Base-by-base conservation (phyloP, 2,888 invertebrate genomes). In the Stenodera caucasica region DNA sequence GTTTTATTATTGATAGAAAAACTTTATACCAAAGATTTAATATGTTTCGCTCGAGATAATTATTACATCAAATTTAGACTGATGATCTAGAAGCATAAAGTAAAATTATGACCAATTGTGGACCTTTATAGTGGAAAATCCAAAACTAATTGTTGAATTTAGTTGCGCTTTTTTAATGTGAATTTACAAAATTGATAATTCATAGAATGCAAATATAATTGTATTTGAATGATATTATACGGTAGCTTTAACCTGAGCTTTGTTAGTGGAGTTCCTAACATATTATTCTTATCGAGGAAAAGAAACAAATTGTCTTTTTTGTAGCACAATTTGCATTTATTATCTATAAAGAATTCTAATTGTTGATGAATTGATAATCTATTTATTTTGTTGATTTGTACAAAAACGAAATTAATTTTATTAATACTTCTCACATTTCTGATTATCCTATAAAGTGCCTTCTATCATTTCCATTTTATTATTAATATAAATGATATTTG, bases 231-330 rank as follows among this genome's bases (percentile, higher is more conserved):
- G 68, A 68, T 70, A 70, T 68, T 70, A 68, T 62, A 61, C 65
- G 62, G 61, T 66, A 70, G 68, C 68, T 70, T 70, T 70, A 70
- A 70, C 65, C 63, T 65, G 18, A 67, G 67, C 67, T 61, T 64
- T 60, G 66, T 65, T 67, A 66, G 62, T 62, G 56, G 56, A 62
- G 67, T 67, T 67, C 66, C 67, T 67, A 67, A 67, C 67, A 60
- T 33, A n/a, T n/a, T n/a, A n/a, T n/a, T n/a, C n/a, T n/a, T n/a
- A n/a, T n/a, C n/a, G n/a, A n/a, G n/a, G n/a, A n/a, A n/a, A n/a
- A n/a, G n/a, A n/a, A n/a, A n/a, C n/a, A n/a, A 53, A 57, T 65
- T 55, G 60, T 61, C 23, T 61, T 57, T 55, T 23, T 40, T 51
- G 50, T 14, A 50, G 55, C 33, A 50, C n/a, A 18, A 37, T 53